Conservation (phyloP, 2,797 vertebrate genomes). For the Sebastes flavidus region DNA sequence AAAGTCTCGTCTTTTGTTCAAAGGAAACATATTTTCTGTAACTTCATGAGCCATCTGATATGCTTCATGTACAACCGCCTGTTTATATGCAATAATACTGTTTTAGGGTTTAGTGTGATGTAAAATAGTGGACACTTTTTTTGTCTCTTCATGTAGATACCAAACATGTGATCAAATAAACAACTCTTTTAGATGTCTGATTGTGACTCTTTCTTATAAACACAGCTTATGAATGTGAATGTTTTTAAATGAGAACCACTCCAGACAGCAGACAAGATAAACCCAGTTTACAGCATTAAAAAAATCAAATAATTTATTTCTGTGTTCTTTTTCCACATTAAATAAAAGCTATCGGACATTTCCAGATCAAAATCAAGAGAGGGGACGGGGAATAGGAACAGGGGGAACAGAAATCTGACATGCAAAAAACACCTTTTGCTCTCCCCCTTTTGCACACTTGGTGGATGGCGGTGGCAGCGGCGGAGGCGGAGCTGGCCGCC, state of each 20-base stretch:
- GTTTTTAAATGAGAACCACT: conserved; percentile 4
- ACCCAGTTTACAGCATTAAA: conserved; percentile 73
- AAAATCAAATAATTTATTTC: conserved; percentile 84
- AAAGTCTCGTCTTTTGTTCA: conserved; percentile 9
- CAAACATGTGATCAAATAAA: conserved; percentile 64
- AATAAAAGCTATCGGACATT: conserved; percentile 82
- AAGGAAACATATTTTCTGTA: conserved; percentile 27
- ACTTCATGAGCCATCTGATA: conserved; percentile 22
- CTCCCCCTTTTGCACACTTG: conserved; percentile 50
- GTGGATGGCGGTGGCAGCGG: background rate
- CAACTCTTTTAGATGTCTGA: conserved; percentile 34
- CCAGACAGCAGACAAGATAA: conserved; percentile 60
- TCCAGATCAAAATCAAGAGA: conserved; percentile 74
- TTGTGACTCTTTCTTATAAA: conserved; percentile 14
- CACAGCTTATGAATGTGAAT: background rate
- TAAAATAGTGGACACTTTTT: conserved; percentile 54
- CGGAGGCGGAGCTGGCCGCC: background rate
- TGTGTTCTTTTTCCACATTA: conserved; percentile 82
- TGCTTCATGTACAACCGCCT: conserved; percentile 53
- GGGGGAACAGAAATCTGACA: conserved; percentile 68
- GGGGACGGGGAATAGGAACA: conserved; percentile 48
- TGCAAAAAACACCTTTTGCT: conserved; percentile 64
- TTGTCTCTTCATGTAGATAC: conserved; percentile 58
- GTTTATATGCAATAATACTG: conserved; percentile 67
- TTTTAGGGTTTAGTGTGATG: conserved; percentile 47